Conservation (phyloP, 2,113 vertebrate genomes). For the Melierax canorus region DNA sequence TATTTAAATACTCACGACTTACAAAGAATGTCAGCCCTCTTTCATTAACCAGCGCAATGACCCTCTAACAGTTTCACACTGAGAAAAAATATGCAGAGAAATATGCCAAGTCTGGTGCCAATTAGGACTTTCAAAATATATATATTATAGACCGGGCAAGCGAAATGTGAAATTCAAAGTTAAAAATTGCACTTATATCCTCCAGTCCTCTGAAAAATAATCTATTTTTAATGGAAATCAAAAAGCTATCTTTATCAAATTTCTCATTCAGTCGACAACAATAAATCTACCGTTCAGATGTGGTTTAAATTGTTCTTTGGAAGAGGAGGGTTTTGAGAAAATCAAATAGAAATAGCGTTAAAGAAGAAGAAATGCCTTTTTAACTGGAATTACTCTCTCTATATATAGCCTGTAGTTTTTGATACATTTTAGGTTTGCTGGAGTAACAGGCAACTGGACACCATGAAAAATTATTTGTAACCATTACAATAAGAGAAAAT, state of each 20-base stretch:
- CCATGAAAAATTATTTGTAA: neutral
- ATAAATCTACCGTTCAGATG: slow-evolving; percentile 34
- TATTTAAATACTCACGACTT: neutral
- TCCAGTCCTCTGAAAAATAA: neutral
- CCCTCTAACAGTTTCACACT: neutral
- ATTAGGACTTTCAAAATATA: neutral
- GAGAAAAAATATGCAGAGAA: slow-evolving; percentile 3
- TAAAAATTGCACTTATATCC: neutral
- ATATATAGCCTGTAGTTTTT: neutral
- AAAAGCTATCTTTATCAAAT: slow-evolving; percentile 27
- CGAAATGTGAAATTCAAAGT: neutral
- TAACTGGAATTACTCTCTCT: neutral
- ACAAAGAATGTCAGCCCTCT: neutral
- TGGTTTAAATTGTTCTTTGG: slow-evolving; percentile 4
- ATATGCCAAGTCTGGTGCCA: neutral
- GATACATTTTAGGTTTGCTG: neutral
- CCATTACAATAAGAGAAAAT: neutral
- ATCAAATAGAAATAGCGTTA: slow-evolving; percentile 15
- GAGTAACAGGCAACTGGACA: neutral
- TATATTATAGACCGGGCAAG: neutral
- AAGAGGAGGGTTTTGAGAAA: neutral
- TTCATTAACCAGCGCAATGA: slow-evolving; percentile 9
- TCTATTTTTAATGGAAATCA: neutral
- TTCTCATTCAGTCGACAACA: neutral
- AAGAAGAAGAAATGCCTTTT: slow-evolving; percentile 17